These are phyloP conservation scores for Drosophila suboccidentalis DNA, from an alignment of 2,888 invertebrate species.

Conservation along the genomic window DNA sequence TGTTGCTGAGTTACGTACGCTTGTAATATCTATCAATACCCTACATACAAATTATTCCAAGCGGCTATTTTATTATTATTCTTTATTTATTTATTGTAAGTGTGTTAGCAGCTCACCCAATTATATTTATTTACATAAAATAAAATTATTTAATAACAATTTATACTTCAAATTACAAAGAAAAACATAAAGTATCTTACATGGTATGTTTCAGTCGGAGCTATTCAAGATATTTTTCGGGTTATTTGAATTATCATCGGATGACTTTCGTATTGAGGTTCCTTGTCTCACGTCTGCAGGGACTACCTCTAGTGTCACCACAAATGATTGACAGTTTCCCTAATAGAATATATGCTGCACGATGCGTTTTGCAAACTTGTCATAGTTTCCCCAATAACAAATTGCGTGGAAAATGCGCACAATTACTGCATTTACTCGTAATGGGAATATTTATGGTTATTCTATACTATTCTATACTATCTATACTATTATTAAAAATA, in stretches of 20 bases:
- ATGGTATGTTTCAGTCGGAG: constrained; percentile 25
- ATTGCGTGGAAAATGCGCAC: constrained; percentile 67
- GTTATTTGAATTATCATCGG: constrained; percentile 69
- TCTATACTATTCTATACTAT: no score
- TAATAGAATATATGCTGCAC: constrained; percentile 68
- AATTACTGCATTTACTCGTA: constrained; percentile 15
- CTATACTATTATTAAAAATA: no score
- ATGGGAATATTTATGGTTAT: neutral
- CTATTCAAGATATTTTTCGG: neutral
- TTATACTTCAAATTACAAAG: no score
- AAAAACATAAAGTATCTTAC: neutral
- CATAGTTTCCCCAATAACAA: constrained; percentile 54
- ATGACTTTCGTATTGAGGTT: constrained; percentile 62
- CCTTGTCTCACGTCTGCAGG: constrained; percentile 48
- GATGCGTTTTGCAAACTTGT: constrained; percentile 34
- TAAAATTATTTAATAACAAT: no score
- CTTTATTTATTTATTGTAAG: no score
- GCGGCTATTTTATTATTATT: no score
- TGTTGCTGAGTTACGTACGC: constrained; percentile 4
- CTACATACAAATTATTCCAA: no score
- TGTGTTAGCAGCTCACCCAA: no score
- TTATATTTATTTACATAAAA: no score
- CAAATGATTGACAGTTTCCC: constrained; percentile 74
- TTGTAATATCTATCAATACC: neutral
- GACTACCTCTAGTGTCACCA: constrained; percentile 25